These are phyloP conservation scores for Rhopalosiphum nymphaeae DNA, from an alignment of 2,888 invertebrate genomes.

Conservation along the genomic window DNA sequence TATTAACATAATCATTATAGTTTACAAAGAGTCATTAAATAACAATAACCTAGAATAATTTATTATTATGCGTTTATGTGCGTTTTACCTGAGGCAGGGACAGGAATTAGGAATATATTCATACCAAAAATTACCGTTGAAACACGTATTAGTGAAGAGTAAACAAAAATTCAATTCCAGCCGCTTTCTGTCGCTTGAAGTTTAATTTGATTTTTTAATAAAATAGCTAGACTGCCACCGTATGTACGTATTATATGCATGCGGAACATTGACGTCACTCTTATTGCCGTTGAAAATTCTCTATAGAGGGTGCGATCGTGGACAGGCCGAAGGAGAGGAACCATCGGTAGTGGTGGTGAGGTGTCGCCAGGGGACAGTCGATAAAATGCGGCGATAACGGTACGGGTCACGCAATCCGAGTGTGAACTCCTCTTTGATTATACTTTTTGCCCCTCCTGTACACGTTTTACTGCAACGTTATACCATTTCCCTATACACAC, in stretches of 20 bases:
- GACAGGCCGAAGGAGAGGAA: background rate
- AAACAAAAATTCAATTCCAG: constrained; percentile 58
- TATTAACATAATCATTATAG: background rate
- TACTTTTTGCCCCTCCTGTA: constrained; percentile 51
- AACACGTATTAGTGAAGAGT: constrained; percentile 39
- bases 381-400: constrained; percentile 64
- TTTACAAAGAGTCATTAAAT: constrained; percentile 1
- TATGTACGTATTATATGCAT: constrained; percentile 25
- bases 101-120: background rate
- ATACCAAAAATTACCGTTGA: constrained; percentile 3
- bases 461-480: constrained; percentile 47
- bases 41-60: background rate
- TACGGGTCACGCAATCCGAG: constrained; percentile 62
- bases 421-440: constrained; percentile 64
- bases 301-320: constrained; percentile 9
- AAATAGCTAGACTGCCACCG: constrained; percentile 41
- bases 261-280: constrained; percentile 57
- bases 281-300: constrained; percentile 52
- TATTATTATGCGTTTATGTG: background rate
- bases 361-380: constrained; percentile 63
- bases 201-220: constrained; percentile 60
- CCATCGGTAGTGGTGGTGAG: background rate
- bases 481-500: constrained; percentile 42
- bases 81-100: background rate
- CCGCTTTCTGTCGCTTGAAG: constrained; percentile 18